Percentiles rank a stretch among this genome's conserved stretches.
phyloP scores from a whole-genome alignment of 2,797 vertebrate genomes.

The Xenentodon cancila region DNA sequence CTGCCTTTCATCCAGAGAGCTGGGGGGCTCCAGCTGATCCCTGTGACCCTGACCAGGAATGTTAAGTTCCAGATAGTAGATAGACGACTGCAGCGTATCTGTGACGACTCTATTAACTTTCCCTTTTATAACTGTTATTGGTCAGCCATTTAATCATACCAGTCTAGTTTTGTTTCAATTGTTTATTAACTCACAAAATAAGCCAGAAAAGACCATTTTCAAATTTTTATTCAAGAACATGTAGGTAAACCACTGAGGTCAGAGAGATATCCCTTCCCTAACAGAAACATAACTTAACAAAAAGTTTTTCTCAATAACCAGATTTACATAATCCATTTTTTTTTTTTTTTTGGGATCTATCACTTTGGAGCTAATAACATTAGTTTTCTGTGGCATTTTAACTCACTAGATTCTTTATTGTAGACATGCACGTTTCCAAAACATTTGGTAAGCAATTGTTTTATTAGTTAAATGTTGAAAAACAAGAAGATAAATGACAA shows the following conservation, averaged over 20 bases:
- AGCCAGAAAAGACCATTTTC: constrained; percentile 54
- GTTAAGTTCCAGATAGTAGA: too few species aligned
- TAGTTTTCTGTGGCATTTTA: constrained; percentile 63
- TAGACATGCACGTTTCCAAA: constrained; percentile 74
- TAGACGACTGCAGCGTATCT: too few species aligned
- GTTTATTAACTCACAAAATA: neutral
- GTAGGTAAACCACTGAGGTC: constrained; percentile 76
- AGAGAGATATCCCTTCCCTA: constrained; percentile 72
- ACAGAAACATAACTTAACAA: constrained; percentile 80
- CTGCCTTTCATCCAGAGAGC: too few species aligned
- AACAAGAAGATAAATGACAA: constrained; percentile 56
- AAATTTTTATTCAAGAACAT: constrained; percentile 84
- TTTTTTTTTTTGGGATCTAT: constrained; percentile 58
- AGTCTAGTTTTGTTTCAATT: neutral
- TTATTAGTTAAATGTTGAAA: constrained; percentile 71
- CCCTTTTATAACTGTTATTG: neutral
- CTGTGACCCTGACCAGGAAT: too few species aligned
- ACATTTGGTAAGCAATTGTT: constrained; percentile 75
- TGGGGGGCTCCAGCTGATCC: too few species aligned
- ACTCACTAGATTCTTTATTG: constrained; percentile 55
- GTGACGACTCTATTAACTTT: neutral
- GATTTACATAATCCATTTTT: constrained; percentile 69
- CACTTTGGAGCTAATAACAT: constrained; percentile 64
- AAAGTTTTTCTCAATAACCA: constrained; percentile 48
- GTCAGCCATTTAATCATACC: neutral